phyloP scores from a whole-genome alignment of 2,113 vertebrate species.

The Ptychochromis oligacanthus region DNA sequence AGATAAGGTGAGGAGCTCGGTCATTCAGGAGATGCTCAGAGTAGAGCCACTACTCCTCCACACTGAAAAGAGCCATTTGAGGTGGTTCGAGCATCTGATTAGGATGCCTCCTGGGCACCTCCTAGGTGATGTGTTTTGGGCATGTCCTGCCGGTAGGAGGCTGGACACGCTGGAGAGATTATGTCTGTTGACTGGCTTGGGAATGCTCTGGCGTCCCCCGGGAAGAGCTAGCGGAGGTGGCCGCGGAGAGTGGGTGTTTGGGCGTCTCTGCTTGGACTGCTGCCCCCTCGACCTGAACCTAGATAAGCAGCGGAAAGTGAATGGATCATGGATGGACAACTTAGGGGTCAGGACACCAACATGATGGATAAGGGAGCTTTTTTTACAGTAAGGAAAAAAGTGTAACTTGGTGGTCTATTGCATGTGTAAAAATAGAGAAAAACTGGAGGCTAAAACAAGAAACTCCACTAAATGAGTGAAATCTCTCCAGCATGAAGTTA shows the following conservation, averaged over 20 bases:
- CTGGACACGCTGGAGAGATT: background rate
- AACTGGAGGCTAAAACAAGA: background rate
- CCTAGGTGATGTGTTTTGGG: too few relatives aligned
- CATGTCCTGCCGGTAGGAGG: background rate
- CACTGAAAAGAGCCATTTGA: too few relatives aligned
- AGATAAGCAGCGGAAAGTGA: background rate
- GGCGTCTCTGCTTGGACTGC: background rate
- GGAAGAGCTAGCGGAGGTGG: background rate
- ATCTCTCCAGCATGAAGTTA: background rate
- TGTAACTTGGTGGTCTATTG: background rate
- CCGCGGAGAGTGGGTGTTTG: background rate
- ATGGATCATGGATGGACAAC: background rate
- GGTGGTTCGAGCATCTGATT: too few relatives aligned
- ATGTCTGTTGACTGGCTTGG: background rate
- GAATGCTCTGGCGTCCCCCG: too few relatives aligned
- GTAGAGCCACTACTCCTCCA: background rate
- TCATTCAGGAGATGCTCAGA: background rate
- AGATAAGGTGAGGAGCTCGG: background rate
- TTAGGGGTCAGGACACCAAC: background rate
- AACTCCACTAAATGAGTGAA: slow-evolving; percentile 3
- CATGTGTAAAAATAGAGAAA: background rate
- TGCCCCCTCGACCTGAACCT: background rate
- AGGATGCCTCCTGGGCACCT: too few relatives aligned
- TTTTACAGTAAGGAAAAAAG: background rate
- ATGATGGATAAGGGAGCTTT: background rate